phyloP scores from a whole-genome alignment of 2,113 vertebrate genomes.

The Apistogramma diplotaenia region DNA sequence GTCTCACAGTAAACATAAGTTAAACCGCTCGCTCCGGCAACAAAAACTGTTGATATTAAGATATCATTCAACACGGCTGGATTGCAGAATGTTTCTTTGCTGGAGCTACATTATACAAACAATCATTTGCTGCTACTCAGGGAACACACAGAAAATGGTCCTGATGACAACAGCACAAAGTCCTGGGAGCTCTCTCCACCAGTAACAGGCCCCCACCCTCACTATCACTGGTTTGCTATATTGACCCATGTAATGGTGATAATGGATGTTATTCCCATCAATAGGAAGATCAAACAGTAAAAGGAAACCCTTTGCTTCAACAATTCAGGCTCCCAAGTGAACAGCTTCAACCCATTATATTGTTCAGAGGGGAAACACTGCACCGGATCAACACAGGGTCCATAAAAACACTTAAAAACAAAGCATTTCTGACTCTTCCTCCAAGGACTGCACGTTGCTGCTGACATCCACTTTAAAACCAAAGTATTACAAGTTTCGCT shows the following conservation, averaged over 20 bases:
- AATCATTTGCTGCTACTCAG: slow-evolving; percentile 23
- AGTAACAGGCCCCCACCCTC: slow-evolving; percentile 11
- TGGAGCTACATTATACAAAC: slow-evolving; percentile 35
- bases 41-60: slow-evolving; percentile 30
- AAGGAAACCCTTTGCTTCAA: slow-evolving; percentile 51
- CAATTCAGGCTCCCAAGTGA: slow-evolving; percentile 39
- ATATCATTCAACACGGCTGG: slow-evolving; percentile 25
- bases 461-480: not conserved
- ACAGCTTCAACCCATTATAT: slow-evolving; percentile 33
- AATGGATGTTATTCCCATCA: slow-evolving; percentile 69
- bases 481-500: not conserved
- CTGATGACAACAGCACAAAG: slow-evolving; percentile 50
- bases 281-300: slow-evolving; percentile 61
- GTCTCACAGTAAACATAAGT: slow-evolving; percentile 8
- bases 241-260: slow-evolving; percentile 75
- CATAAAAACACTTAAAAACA: slow-evolving; percentile 14
- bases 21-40: not conserved
- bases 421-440: not conserved
- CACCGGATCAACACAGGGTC: not conserved
- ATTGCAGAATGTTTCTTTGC: slow-evolving; percentile 20
- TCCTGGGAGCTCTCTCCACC: slow-evolving; percentile 41
- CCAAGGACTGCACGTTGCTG: not conserved
- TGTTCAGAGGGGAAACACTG: slow-evolving; percentile 6
- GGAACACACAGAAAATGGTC: slow-evolving; percentile 17
- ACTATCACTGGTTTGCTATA: slow-evolving; percentile 40